Evolutionary conservation across 2,113 vertebrate species (phyloP).

Genomic region (Eretmochelys imbricata): DNA sequence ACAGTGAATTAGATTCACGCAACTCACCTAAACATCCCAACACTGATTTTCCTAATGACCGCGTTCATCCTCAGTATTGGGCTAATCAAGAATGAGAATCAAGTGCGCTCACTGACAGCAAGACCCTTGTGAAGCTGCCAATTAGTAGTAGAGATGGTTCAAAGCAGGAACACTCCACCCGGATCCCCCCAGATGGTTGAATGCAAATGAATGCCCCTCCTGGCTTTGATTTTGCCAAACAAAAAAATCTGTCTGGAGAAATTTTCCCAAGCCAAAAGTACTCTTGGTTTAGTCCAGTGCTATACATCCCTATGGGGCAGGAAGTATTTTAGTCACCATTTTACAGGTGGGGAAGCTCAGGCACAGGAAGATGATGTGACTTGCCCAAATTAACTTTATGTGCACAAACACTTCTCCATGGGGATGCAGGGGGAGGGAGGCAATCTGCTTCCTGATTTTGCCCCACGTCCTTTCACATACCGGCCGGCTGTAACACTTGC

Average conservation of each 20-base stretch:
- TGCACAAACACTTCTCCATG: not conserved
- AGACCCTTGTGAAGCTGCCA: not conserved
- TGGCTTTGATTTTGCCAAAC: not conserved
- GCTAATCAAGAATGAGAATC: not conserved
- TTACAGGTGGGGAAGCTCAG: not conserved
- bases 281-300: not conserved
- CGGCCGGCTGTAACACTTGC: not conserved
- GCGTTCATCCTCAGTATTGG: accelerated
- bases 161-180: not conserved
- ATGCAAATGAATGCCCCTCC: not conserved
- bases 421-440: not conserved
- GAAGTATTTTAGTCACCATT: not conserved
- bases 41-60: not conserved
- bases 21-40: accelerated
- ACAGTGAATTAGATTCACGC: not conserved
- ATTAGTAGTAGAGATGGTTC: not conserved
- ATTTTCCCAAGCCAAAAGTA: not conserved
- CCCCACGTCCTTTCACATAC: not conserved
- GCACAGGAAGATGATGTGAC: not conserved
- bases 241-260: not conserved
- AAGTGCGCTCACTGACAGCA: not conserved
- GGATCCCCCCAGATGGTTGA: not conserved
- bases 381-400: not conserved
- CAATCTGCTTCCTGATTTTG: accelerated
- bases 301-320: not conserved